Conservation (phyloP, 2,888 invertebrate species). For the Chloroclystis v-ata region DNA sequence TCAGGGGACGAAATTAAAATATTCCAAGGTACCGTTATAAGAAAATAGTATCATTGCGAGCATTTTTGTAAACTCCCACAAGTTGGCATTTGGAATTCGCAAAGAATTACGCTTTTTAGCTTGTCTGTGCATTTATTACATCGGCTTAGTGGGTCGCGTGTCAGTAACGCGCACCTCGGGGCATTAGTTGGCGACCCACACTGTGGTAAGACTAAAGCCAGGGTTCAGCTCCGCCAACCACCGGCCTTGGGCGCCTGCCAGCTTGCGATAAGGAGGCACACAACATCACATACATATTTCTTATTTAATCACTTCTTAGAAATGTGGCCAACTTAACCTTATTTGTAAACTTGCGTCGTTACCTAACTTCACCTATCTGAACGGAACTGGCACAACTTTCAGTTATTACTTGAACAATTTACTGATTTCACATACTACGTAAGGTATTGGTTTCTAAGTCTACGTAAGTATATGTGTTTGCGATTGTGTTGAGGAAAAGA, state of each 20-base stretch:
- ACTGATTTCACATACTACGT: slow-evolving; percentile 13
- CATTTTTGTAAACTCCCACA: not conserved
- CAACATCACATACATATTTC: slow-evolving; percentile 48
- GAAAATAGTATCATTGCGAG: not conserved
- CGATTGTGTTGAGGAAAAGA: not conserved
- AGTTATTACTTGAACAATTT: slow-evolving; percentile 12
- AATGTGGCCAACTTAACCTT: slow-evolving; percentile 22
- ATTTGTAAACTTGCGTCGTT: slow-evolving; percentile 20
- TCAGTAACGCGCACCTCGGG: slow-evolving; percentile 29
- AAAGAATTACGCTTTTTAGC: not conserved
- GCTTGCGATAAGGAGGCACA: slow-evolving; percentile 43
- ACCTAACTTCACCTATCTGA: slow-evolving; percentile 18
- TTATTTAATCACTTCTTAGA: slow-evolving; percentile 38
- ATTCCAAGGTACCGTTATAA: slow-evolving; percentile 4
- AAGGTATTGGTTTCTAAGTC: slow-evolving; percentile 5
- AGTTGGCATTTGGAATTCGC: too few relatives aligned
- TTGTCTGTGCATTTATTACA: slow-evolving; percentile 2
- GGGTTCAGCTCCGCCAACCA: slow-evolving; percentile 32
- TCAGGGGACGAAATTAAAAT: slow-evolving; percentile 14
- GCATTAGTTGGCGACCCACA: slow-evolving; percentile 46
- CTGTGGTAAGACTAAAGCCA: slow-evolving; percentile 46
- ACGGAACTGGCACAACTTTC: slow-evolving; percentile 17
- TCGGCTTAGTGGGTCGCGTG: slow-evolving; percentile 17
- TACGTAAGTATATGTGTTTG: not conserved
- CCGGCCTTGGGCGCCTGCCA: slow-evolving; percentile 50